Conservation (phyloP, 2,113 vertebrate genomes). For the Eidolon helvum region DNA sequence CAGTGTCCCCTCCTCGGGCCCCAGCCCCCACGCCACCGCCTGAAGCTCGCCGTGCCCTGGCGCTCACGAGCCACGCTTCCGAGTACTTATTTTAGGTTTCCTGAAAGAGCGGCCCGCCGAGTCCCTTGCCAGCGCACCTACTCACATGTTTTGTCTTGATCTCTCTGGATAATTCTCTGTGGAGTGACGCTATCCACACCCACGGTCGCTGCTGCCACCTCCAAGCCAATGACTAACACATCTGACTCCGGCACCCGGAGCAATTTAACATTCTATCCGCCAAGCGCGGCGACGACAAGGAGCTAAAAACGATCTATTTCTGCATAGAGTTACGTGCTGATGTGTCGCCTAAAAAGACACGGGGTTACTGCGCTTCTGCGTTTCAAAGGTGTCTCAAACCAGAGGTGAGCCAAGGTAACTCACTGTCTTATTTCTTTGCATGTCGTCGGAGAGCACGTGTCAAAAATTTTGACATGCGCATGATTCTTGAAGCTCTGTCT, state of each 20-base stretch:
- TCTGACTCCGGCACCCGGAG: not conserved
- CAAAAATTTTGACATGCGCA: not conserved
- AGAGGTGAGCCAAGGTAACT: not conserved
- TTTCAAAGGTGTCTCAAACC: not conserved
- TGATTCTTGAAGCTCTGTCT: not conserved
- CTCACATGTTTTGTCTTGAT: slow-evolving; percentile 18
- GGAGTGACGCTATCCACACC: not conserved
- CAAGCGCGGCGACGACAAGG: not conserved
- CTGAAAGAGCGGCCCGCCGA: not conserved
- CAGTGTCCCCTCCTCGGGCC: not conserved
- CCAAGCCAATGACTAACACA: not conserved
- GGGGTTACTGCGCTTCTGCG: not conserved
- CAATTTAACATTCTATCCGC: not conserved
- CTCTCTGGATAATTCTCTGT: not conserved
- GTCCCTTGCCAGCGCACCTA: not conserved
- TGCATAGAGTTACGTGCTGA: not conserved
- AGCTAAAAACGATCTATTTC: not conserved
- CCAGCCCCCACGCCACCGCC: not conserved
- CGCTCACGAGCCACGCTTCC: not conserved
- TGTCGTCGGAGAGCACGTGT: not conserved
- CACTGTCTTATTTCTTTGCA: not conserved
- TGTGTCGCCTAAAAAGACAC: not conserved
- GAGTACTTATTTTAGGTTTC: not conserved
- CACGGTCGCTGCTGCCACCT: not conserved
- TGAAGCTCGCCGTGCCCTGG: not conserved